phyloP scores from a whole-genome alignment of 2,797 vertebrate species.

The Coendou prehensilis region DNA sequence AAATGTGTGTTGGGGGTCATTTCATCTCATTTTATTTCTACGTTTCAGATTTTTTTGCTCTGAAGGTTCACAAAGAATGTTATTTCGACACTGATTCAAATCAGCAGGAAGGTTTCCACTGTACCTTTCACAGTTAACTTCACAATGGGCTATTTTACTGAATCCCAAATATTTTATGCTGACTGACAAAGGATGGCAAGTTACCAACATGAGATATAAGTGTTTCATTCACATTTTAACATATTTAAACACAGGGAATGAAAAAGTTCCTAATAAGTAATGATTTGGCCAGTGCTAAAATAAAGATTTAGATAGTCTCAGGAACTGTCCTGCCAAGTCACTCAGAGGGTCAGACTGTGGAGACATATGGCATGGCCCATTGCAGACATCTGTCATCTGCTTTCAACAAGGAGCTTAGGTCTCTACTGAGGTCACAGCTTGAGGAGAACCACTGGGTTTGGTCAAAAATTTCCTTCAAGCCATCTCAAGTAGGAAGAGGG shows the following conservation, averaged over 20 bases:
- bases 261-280: not conserved
- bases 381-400: not conserved
- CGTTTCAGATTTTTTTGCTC: slow-evolving; percentile 3
- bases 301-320: slow-evolving; percentile 42
- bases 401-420: not conserved
- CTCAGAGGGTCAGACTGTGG: not conserved
- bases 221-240: slow-evolving; percentile 63
- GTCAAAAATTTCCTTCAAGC: not conserved
- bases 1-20: not conserved
- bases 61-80: not conserved
- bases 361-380: not conserved
- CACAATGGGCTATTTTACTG: slow-evolving; percentile 73
- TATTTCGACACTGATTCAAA: slow-evolving; percentile 35
- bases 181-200: slow-evolving; percentile 73
- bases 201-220: slow-evolving; percentile 50
- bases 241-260: slow-evolving; percentile 56
- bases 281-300: slow-evolving; percentile 9
- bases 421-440: slow-evolving; percentile 23
- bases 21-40: slow-evolving; percentile 35
- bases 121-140: slow-evolving; percentile 74
- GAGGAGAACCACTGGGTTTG: not conserved
- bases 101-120: slow-evolving; percentile 74
- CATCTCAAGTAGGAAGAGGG: not conserved
- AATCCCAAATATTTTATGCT: slow-evolving; percentile 79
- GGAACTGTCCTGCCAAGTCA: slow-evolving; percentile 31